Percentiles rank a stretch among this genome's conserved stretches.
phyloP scores from a whole-genome alignment of 2,888 invertebrate species.

The Opisthograptis luteolata region DNA sequence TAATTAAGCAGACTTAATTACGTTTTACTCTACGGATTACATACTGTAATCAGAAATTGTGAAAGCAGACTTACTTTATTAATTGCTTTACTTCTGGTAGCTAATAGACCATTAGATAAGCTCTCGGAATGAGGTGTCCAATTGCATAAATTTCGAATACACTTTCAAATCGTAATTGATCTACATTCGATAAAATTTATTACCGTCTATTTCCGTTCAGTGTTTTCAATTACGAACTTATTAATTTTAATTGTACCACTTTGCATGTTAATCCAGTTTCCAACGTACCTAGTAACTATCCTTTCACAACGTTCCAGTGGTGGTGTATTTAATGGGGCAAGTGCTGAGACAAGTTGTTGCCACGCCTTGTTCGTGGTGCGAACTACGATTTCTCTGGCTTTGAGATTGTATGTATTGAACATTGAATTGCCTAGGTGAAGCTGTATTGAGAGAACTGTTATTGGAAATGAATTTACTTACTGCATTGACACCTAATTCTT shows the following conservation, averaged over 20 bases:
- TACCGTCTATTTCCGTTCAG: slow-evolving; percentile 35
- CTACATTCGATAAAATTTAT: slow-evolving; percentile 35
- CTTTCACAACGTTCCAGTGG: slow-evolving; percentile 53
- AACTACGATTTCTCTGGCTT: slow-evolving; percentile 49
- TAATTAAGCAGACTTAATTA: too few relatives aligned
- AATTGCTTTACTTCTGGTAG: slow-evolving; percentile 7
- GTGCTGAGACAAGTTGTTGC: slow-evolving; percentile 41
- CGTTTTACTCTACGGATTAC: neutral
- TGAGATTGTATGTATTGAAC: slow-evolving; percentile 40
- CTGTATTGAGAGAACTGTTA: too few relatives aligned
- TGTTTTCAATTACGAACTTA: slow-evolving; percentile 40
- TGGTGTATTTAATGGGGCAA: slow-evolving; percentile 53
- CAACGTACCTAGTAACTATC: slow-evolving; percentile 30
- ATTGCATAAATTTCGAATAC: slow-evolving; percentile 19
- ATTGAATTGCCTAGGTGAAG: neutral
- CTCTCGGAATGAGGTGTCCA: slow-evolving; percentile 17
- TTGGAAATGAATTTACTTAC: too few relatives aligned
- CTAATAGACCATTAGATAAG: slow-evolving; percentile 14
- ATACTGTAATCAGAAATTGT: neutral
- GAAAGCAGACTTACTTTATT: slow-evolving; percentile 2
- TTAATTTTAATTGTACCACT: slow-evolving; percentile 45
- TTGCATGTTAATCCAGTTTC: slow-evolving; percentile 42
- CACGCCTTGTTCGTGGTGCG: slow-evolving; percentile 50
- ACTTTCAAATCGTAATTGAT: slow-evolving; percentile 34
- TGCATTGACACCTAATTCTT: too few relatives aligned